Conservation (phyloP, 2,113 vertebrate species). For the Scatophagus argus region DNA sequence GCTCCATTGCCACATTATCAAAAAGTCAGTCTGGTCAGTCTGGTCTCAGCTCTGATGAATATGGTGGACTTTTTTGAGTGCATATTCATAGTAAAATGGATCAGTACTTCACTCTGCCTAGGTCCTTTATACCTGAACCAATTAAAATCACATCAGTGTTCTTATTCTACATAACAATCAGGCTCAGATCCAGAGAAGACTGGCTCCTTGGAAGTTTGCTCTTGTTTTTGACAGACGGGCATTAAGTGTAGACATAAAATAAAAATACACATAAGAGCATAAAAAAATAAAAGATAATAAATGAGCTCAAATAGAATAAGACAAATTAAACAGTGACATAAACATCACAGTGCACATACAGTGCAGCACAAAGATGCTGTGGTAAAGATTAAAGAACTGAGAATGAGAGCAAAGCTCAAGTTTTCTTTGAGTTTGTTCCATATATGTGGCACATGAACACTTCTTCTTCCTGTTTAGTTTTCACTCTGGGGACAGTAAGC, state of each 20-base stretch:
- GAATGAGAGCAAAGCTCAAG: background rate
- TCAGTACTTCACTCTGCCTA: background rate
- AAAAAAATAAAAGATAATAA: background rate
- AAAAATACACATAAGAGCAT: background rate
- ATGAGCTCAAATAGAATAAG: background rate
- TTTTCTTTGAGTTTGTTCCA: background rate
- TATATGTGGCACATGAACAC: no score
- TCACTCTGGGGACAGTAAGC: background rate
- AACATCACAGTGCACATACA: background rate
- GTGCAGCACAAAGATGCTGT: background rate
- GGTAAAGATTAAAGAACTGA: no score
- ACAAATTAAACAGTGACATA: background rate
- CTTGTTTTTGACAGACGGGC: background rate
- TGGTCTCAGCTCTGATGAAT: slow-evolving; percentile 10
- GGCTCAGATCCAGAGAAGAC: background rate
- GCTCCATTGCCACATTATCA: slow-evolving; percentile 16
- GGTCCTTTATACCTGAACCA: background rate
- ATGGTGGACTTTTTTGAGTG: slow-evolving; percentile 2
- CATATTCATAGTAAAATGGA: slow-evolving; percentile 12
- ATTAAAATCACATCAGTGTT: slow-evolving; percentile 21
- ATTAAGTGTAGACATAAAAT: background rate
- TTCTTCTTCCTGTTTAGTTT: background rate
- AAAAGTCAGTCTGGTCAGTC: slow-evolving; percentile 9
- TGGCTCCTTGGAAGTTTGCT: background rate
- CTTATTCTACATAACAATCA: slow-evolving; percentile 10